Conservation (phyloP, 1,140 invertebrate species). For the Brachionus asplanchnoidis region DNA sequence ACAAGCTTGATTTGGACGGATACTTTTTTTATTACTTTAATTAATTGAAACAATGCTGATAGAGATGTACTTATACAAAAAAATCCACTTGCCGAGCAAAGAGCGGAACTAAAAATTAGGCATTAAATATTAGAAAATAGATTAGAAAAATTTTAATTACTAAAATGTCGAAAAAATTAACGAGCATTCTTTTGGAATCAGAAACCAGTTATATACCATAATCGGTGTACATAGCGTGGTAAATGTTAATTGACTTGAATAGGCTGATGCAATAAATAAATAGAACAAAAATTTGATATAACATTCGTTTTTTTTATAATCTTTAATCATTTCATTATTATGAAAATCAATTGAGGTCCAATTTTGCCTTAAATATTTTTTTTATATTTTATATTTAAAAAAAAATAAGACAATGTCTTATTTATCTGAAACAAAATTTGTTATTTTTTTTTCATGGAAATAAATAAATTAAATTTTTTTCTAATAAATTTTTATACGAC, state of each 20-base stretch:
- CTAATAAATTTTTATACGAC: not conserved
- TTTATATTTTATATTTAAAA: not conserved
- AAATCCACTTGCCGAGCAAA: conserved; percentile 18
- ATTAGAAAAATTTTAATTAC: not conserved
- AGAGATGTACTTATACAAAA: not conserved
- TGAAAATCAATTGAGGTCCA: conserved; percentile 4
- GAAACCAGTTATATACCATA: conserved; percentile 30
- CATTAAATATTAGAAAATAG: not conserved
- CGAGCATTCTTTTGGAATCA: conserved; percentile 11
- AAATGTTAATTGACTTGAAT: conserved; percentile 25
- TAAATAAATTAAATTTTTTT: not conserved
- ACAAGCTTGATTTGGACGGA: not conserved
- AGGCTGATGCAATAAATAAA: not conserved
- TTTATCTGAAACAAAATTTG: not conserved
- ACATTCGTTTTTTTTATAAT: not conserved
- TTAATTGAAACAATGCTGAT: not conserved
- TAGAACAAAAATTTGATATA: conserved; percentile 26
- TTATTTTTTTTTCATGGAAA: not conserved
- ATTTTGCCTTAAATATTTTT: conserved; percentile 1
- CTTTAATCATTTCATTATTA: not conserved
- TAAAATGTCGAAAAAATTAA: conserved; percentile 12
- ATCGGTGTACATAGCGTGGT: conserved; percentile 28
- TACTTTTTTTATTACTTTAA: not conserved
- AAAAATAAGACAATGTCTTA: not conserved
- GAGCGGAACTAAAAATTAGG: not conserved